Conservation (phyloP, 2,797 vertebrate genomes). For the Enteromius trimaculatus region DNA sequence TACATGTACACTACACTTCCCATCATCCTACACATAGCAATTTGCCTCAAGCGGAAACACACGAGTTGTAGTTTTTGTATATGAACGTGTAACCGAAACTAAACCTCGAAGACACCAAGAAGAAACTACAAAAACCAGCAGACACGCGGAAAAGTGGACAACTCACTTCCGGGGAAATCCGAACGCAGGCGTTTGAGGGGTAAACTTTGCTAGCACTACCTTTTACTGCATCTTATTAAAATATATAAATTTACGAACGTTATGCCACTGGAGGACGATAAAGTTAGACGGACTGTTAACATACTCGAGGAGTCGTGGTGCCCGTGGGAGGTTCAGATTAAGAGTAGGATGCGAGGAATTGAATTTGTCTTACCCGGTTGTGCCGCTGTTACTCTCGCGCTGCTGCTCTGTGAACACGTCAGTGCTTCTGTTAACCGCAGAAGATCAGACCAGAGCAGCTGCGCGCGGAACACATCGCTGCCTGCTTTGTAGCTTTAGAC, state of each 20-base stretch:
- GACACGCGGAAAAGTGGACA: slow-evolving; percentile 67
- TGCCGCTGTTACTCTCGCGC: slow-evolving; percentile 76
- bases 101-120: accelerated
- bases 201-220: slow-evolving; percentile 29
- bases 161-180: slow-evolving; percentile 80
- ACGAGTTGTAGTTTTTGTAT: slow-evolving; percentile 65
- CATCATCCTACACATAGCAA: not conserved
- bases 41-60: not conserved
- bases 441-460: slow-evolving; percentile 35
- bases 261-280: not conserved
- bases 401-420: slow-evolving; percentile 79
- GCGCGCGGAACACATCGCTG: slow-evolving; percentile 45
- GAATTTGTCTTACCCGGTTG: slow-evolving; percentile 76
- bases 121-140: slow-evolving; percentile 76
- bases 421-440: slow-evolving; percentile 73
- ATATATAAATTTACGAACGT: not conserved
- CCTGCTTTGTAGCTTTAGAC: too few relatives aligned
- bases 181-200: slow-evolving; percentile 14
- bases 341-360: slow-evolving; percentile 44
- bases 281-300: not conserved
- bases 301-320: not conserved
- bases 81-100: not conserved
- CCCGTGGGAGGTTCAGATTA: not conserved
- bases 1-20: slow-evolving; percentile 59
- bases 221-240: not conserved